Evolutionary conservation across 35 echinoderm and acorn worm genomes (phyloP), one percentile per base, ranked within the genome.

Genomic region (Patiria miniata): DNA sequence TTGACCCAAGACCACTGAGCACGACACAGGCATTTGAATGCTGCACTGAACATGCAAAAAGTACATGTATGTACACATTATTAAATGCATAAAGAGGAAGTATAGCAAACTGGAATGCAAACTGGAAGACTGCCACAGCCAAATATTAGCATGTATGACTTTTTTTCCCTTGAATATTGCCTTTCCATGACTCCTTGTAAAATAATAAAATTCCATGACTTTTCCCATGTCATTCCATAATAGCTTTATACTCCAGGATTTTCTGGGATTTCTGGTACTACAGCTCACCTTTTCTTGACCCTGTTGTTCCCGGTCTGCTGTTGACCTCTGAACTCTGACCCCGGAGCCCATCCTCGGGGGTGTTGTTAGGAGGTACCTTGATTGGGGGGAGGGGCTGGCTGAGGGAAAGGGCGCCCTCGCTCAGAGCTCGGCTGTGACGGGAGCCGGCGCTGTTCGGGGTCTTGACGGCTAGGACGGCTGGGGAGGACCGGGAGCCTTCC

Each of bases 361-460:
- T 78, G n/a, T 57, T 86, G 85, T 73, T 89, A 28, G 78, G 91
- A 39, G 95, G 95, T 16, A 97, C 91, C 76, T 97, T 97, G 83
- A 97, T 97, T n/a, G 95, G 95, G 33, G 95, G 95, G 26, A 97
- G 88, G 22, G 91, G 95, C 81, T 97, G 88, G 37, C 57, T 86
- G 12, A 84, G 32, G 38, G 88, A 44, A 1, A 97, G 76, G 5
- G 88, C 85, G 15, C 85, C 85, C 69, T 90, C 91, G 61, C 95
- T 97, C 28, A 83, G 86, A 36, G 91, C 59, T 40, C 90, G 80
- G 19, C 85, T 68, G 80, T 94, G 93, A 51, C 78, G 87, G 15
- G 82, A 84, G 18, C 88, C 88, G 3, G 88, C 88, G 28, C 88
- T 90, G 12, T 59, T 52, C 21, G 81, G 68, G 14, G 65, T 73